A percentile compares a stretch with the other conserved stretches of the same genome.
These are phyloP conservation scores for Chionomys nivalis DNA, from an alignment of 2,113 vertebrate species.

Conservation along the genomic window DNA sequence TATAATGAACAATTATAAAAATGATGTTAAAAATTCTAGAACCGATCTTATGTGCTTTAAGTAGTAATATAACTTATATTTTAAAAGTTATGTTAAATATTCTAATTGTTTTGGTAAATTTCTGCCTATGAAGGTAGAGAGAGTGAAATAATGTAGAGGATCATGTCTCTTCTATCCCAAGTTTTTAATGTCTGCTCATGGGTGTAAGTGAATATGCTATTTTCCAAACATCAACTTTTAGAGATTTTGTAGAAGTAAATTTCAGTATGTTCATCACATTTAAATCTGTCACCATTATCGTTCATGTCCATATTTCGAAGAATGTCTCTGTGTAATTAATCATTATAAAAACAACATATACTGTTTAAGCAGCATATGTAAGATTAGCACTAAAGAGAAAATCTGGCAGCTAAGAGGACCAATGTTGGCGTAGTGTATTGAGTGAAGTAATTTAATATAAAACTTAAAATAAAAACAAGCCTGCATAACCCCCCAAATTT, in stretches of 20 bases:
- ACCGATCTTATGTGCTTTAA: background rate
- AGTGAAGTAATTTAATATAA: constrained; percentile 57
- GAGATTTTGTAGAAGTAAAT: constrained; percentile 33
- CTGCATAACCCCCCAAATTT: constrained; percentile 61
- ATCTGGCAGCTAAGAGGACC: background rate
- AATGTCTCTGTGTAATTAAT: constrained; percentile 19
- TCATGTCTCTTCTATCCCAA: background rate
- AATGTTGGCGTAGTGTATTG: constrained; percentile 12
- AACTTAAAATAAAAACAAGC: constrained; percentile 64
- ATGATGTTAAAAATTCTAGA: background rate
- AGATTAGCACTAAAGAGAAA: constrained; percentile 17
- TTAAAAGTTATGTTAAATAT: background rate
- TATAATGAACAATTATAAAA: constrained; percentile 28
- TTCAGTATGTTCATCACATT: constrained; percentile 8
- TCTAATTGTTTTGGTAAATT: background rate
- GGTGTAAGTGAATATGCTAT: background rate
- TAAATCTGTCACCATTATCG: background rate
- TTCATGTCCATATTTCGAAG: constrained; percentile 43
- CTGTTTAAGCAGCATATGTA: background rate
- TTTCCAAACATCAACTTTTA: background rate
- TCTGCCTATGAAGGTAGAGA: background rate
- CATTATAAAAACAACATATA: constrained; percentile 16
- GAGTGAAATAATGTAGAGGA: background rate
- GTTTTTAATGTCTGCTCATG: background rate
- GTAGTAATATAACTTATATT: background rate